Evolutionary conservation across 2,113 vertebrate species (phyloP).

Genomic region (Actinemys pallida): DNA sequence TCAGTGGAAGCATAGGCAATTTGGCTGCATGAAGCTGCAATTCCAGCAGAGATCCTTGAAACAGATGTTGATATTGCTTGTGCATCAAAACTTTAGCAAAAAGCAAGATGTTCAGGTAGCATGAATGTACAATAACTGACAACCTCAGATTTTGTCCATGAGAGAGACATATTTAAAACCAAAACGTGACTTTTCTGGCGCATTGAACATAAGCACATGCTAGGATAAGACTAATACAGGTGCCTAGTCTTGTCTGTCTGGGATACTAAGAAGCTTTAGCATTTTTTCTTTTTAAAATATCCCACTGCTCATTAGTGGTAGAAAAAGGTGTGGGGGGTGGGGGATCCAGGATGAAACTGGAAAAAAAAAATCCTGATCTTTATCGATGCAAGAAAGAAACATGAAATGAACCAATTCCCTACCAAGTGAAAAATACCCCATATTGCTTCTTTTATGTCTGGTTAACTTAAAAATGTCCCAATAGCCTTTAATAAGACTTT

Average conservation of each 20-base stretch:
- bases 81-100: slow-evolving; percentile 80
- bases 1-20: slow-evolving; percentile 83
- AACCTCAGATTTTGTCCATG: slow-evolving; percentile 52
- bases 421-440: neutral
- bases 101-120: slow-evolving; percentile 84
- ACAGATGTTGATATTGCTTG: slow-evolving; percentile 87
- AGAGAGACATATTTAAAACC: slow-evolving; percentile 28
- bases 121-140: slow-evolving; percentile 57
- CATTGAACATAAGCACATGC: neutral
- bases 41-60: slow-evolving; percentile 85
- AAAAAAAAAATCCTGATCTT: neutral
- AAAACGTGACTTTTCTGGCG: neutral
- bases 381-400: neutral
- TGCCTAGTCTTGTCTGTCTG: neutral
- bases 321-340: neutral
- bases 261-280: neutral
- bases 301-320: neutral
- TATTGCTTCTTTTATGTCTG: neutral
- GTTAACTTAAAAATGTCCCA: neutral
- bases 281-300: neutral
- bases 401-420: neutral
- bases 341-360: neutral
- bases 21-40: slow-evolving; percentile 82
- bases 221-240: neutral
- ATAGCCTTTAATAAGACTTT: neutral